phyloP scores from a whole-genome alignment of 2,113 vertebrate species.

The Bufo gargarizans region DNA sequence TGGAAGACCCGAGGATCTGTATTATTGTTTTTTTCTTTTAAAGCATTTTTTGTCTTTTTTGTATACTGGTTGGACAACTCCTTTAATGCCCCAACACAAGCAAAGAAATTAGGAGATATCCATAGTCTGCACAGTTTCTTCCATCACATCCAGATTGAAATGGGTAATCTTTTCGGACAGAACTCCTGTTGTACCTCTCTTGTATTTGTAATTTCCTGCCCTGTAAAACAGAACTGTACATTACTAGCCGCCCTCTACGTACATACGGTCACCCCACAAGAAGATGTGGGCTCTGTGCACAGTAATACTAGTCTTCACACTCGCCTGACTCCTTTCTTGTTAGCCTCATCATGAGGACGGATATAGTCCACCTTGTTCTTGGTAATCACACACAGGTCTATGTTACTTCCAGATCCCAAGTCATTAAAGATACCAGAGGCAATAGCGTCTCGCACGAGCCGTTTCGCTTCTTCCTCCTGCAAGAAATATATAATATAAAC shows the following conservation, averaged over 20 bases:
- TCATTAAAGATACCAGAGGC: slow-evolving; percentile 95
- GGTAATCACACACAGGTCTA: slow-evolving; percentile 93
- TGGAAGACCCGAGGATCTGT: too few relatives aligned
- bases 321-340: slow-evolving; percentile 92
- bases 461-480: slow-evolving; percentile 91
- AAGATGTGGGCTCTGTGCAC: too few relatives aligned
- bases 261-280: neutral
- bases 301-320: slow-evolving; percentile 19
- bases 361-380: slow-evolving; percentile 92
- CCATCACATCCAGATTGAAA: slow-evolving; percentile 76
- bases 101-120: slow-evolving; percentile 75
- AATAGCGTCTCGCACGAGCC: slow-evolving; percentile 90
- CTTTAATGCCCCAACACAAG: neutral
- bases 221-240: slow-evolving; percentile 62
- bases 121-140: slow-evolving; percentile 79
- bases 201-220: slow-evolving; percentile 76
- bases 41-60: too few relatives aligned
- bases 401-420: slow-evolving; percentile 94
- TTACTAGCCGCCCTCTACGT: neutral
- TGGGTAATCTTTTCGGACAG: slow-evolving; percentile 71
- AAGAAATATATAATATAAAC: neutral
- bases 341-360: slow-evolving; percentile 86
- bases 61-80: too few relatives aligned
- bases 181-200: slow-evolving; percentile 76
- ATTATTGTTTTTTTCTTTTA: too few relatives aligned